Evolutionary conservation across 1,140 invertebrate species (phyloP).

Genomic region (Drosophila ohnishii): DNA sequence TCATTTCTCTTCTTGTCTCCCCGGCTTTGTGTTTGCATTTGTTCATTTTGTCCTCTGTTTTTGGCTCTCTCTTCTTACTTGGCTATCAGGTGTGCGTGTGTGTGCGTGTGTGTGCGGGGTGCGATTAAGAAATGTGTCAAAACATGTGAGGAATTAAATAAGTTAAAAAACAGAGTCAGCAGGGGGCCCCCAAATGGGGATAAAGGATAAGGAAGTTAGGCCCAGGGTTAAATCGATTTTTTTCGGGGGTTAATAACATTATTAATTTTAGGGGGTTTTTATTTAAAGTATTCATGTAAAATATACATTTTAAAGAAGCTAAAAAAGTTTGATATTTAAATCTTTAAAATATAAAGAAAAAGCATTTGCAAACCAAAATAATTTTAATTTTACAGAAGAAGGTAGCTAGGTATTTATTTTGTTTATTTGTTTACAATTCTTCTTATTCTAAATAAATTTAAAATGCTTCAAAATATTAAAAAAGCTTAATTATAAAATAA

Average conservation of each 20-base stretch:
- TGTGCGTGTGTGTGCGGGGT: slow-evolving; percentile 53
- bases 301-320: background rate
- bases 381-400: background rate
- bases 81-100: slow-evolving; percentile 17
- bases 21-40: slow-evolving; percentile 48
- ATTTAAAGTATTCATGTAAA: background rate
- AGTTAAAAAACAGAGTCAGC: slow-evolving; percentile 45
- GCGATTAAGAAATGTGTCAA: slow-evolving; percentile 80
- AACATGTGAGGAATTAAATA: slow-evolving; percentile 77
- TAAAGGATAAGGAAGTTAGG: slow-evolving; percentile 11
- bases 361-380: too few relatives aligned
- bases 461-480: background rate
- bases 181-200: background rate
- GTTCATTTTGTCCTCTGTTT: slow-evolving; percentile 36
- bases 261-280: background rate
- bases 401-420: background rate
- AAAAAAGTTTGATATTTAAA: background rate
- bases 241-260: slow-evolving; percentile 1
- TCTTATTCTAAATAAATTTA: background rate
- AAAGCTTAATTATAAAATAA: background rate
- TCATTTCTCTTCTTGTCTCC: slow-evolving; percentile 75
- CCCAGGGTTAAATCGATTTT: slow-evolving; percentile 26
- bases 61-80: slow-evolving; percentile 5
- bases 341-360: background rate
- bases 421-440: background rate